A percentile compares a stretch with the other conserved stretches of the same genome.
These are phyloP conservation scores for Drosophila sechellia DNA, from an alignment of 1,140 invertebrate species.

Conservation along the genomic window DNA sequence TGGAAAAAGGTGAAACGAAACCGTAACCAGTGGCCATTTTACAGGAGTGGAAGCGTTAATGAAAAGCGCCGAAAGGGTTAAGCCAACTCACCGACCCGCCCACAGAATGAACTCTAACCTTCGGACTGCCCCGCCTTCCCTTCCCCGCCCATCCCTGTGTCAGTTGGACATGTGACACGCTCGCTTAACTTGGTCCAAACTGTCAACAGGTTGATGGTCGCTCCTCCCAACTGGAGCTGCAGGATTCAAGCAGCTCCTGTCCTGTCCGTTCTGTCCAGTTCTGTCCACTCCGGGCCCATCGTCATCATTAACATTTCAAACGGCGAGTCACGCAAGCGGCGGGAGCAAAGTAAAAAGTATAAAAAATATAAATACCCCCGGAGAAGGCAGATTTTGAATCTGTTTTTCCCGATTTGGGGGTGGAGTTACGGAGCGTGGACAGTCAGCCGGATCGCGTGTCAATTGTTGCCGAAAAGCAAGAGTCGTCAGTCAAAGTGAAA, in stretches of 20 bases:
- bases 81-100: conserved; percentile 9
- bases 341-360: conserved; percentile 6
- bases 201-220: conserved; percentile 71
- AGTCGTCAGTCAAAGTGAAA: conserved; percentile 65
- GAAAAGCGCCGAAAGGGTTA: conserved; percentile 77
- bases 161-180: conserved; percentile 60
- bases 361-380: conserved; percentile 10
- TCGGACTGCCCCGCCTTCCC: background rate
- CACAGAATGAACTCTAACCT: conserved; percentile 7
- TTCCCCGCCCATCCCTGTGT: background rate
- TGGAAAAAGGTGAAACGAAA: conserved; percentile 45
- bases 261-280: background rate
- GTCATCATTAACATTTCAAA: conserved; percentile 67
- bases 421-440: background rate
- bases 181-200: conserved; percentile 38
- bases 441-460: conserved; percentile 71
- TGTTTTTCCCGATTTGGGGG: background rate
- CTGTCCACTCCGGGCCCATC: conserved; percentile 8
- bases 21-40: conserved; percentile 11
- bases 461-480: conserved; percentile 70
- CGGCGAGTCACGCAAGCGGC: conserved; percentile 42
- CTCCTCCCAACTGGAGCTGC: background rate
- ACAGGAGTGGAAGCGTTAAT: conserved; percentile 51
- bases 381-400: conserved; percentile 8
- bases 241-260: background rate